Percentiles rank a stretch among this genome's conserved stretches.
Evolutionary conservation across 2,888 invertebrate genomes (phyloP).

Genomic region (Drosophila nigricruria): DNA sequence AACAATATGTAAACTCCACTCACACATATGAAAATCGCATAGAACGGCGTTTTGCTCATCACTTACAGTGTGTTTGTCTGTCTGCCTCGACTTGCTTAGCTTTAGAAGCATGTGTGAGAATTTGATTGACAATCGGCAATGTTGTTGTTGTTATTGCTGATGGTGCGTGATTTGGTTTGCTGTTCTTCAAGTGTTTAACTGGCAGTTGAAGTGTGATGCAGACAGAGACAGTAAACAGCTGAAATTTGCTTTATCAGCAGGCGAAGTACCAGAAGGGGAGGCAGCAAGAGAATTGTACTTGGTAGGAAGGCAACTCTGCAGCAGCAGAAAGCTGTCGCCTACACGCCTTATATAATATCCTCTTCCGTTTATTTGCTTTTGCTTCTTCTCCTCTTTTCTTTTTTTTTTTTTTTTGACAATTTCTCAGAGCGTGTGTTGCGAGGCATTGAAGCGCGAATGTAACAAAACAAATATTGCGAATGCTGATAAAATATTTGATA

Average conservation of each 20-base stretch:
- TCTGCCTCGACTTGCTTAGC: background rate
- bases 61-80: background rate
- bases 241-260: slow-evolving; percentile 36
- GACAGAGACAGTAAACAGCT: slow-evolving; percentile 8
- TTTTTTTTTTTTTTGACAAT: slow-evolving; percentile 25
- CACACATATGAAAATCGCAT: background rate
- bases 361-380: slow-evolving; percentile 11
- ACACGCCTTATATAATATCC: slow-evolving; percentile 28
- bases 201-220: slow-evolving; percentile 25
- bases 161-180: slow-evolving; percentile 30
- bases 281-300: background rate
- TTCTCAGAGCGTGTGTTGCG: slow-evolving; percentile 23
- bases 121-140: slow-evolving; percentile 27
- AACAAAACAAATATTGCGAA: slow-evolving; percentile 44
- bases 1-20: background rate
- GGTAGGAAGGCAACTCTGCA: slow-evolving; percentile 24
- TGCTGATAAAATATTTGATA: slow-evolving; percentile 51
- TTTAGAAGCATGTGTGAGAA: slow-evolving; percentile 5
- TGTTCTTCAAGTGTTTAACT: slow-evolving; percentile 32
- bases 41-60: background rate
- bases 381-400: background rate
- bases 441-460: slow-evolving; percentile 38
- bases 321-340: slow-evolving; percentile 6
- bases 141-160: slow-evolving; percentile 5
- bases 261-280: slow-evolving; percentile 2